phyloP scores from a whole-genome alignment of 2,797 vertebrate genomes.

The Mareca penelope region DNA sequence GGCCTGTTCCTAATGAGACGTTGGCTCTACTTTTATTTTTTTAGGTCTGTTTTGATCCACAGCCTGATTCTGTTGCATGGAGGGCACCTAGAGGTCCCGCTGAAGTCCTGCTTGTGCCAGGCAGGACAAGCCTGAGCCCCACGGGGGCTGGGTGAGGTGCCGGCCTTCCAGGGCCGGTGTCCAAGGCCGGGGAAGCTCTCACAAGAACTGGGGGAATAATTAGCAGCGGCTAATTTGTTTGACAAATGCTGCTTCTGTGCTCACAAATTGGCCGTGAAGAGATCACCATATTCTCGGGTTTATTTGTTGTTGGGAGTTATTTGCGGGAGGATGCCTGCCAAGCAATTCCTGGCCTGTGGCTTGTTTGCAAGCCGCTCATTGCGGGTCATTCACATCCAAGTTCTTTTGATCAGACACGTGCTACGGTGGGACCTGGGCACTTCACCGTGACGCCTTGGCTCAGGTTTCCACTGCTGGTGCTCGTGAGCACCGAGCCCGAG shows the following conservation, averaged over 20 bases:
- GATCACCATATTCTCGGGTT: constrained; percentile 55
- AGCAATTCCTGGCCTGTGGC: constrained; percentile 68
- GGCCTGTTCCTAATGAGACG: constrained; percentile 47
- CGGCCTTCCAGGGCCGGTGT: constrained; percentile 25
- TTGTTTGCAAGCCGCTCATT: constrained; percentile 55
- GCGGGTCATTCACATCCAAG: constrained; percentile 64
- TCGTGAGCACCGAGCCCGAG: background rate
- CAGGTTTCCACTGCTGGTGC: background rate
- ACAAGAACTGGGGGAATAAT: constrained; percentile 55
- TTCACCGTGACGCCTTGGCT: constrained; percentile 31
- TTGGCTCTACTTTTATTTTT: constrained; percentile 35
- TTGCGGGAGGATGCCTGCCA: constrained; percentile 66
- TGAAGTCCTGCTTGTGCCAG: background rate
- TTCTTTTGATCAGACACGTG: constrained; percentile 58
- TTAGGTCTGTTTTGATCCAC: constrained; percentile 41
- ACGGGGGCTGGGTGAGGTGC: background rate
- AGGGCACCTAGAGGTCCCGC: background rate
- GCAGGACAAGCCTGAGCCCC: background rate
- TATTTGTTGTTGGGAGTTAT: constrained; percentile 68
- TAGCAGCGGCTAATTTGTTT: constrained; percentile 66
- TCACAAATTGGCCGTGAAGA: constrained; percentile 73
- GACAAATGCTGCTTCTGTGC: constrained; percentile 62
- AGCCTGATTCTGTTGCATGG: background rate
- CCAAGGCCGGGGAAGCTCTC: constrained; percentile 43
- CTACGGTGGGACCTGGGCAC: background rate